These are phyloP conservation scores for Aviceda subcristata DNA, from an alignment of 2,113 vertebrate genomes.

Conservation along the genomic window DNA sequence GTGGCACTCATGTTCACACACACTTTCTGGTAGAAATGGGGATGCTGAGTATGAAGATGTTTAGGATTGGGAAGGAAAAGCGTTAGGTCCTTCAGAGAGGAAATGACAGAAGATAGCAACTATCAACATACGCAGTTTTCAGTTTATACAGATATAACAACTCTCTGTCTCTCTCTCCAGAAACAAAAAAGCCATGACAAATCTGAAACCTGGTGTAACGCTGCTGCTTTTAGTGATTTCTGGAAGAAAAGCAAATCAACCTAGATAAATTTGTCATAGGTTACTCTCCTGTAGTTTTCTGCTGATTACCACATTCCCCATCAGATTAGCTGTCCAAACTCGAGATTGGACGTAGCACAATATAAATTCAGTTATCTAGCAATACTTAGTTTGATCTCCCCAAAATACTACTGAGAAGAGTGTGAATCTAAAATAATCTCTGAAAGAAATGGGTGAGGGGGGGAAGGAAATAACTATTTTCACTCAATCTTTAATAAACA, in stretches of 20 bases:
- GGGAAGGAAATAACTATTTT: background rate
- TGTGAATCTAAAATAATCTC: background rate
- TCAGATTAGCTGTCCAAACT: background rate
- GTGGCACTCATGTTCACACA: background rate
- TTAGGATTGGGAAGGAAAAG: background rate
- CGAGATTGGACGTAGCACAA: background rate
- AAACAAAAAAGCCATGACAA: background rate
- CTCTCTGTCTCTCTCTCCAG: background rate
- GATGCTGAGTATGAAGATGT: background rate
- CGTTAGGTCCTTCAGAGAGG: background rate
- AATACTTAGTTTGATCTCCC: background rate
- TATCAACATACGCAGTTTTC: background rate
- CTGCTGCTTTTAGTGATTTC: background rate
- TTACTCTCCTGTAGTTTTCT: background rate
- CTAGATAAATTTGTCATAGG: background rate
- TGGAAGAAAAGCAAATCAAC: background rate
- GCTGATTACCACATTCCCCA: background rate
- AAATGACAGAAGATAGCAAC: background rate
- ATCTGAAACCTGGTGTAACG: background rate
- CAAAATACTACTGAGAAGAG: background rate
- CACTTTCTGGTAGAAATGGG: background rate
- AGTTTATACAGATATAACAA: background rate
- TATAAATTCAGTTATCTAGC: background rate
- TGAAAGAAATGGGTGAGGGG: rapidly evolving
- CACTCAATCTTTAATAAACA: background rate